A percentile compares a stretch with the other conserved stretches of the same genome.
Conservation (phyloP, 2,113 vertebrate genomes). For the Brachionichthys hirsutus region DNA sequence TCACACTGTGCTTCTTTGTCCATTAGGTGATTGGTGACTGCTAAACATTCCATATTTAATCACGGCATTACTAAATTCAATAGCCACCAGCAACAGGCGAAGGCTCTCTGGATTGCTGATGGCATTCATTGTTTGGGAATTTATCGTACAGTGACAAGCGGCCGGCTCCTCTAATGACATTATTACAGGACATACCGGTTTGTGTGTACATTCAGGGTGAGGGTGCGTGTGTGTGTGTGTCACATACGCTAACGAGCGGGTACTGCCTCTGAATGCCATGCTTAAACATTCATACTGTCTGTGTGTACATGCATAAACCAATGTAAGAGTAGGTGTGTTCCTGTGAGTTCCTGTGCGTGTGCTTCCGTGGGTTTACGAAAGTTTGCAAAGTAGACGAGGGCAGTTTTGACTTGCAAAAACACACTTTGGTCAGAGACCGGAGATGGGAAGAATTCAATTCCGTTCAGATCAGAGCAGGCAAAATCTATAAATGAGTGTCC, state of each 20-base stretch:
- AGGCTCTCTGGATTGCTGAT: conserved; percentile 38
- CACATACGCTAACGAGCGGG: conserved; percentile 47
- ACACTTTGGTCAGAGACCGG: conserved; percentile 40
- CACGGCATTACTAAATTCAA: conserved; percentile 63
- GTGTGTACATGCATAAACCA: not conserved
- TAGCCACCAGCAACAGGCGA: conserved; percentile 55
- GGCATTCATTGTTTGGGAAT: conserved; percentile 28
- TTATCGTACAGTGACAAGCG: conserved; percentile 13
- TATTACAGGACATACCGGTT: conserved; percentile 66
- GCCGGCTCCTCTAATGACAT: conserved; percentile 25
- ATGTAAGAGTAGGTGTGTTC: conserved; percentile 31
- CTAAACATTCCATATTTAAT: conserved; percentile 63
- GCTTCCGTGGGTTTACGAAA: conserved; percentile 39
- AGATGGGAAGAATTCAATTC: conserved; percentile 14
- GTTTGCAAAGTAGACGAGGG: conserved; percentile 78
- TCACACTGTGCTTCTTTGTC: conserved; percentile 51
- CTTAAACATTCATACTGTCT: conserved; percentile 34
- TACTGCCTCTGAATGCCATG: conserved; percentile 36
- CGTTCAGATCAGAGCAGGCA: conserved; percentile 28
- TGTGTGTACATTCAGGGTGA: conserved; percentile 67
- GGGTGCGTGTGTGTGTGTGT: conserved; percentile 64
- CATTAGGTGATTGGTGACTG: conserved; percentile 66
- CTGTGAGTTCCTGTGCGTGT: conserved; percentile 44
- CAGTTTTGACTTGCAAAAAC: conserved; percentile 82
- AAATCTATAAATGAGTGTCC: not conserved